Evolutionary conservation across 2,113 vertebrate species (phyloP), one percentile per base, ranked within the genome.

Genomic region (Gavialis gangeticus): DNA sequence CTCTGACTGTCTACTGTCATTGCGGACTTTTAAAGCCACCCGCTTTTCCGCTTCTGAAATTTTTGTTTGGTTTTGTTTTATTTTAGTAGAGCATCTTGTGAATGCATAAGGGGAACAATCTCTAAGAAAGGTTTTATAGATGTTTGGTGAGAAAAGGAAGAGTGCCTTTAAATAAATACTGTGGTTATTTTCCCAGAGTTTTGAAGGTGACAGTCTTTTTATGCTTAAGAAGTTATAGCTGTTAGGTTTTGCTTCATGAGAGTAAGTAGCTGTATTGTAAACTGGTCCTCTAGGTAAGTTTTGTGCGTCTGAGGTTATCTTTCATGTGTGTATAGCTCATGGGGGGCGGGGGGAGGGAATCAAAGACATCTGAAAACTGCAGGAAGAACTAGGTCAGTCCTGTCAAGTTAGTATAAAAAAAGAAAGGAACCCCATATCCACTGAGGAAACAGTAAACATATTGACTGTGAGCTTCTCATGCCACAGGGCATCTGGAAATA

Each of bases 181-280:
- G 30, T 0, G 54, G 67, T 10, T 37, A 22, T 10, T 66, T 5
- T 2, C 2, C 0, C 66, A 11, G 0, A 0, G 0, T 10, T 2
- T 54, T 13, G 5, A 8, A 0, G 3, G 19, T 17, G 75, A 1
- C 27, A 75, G 71, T 54, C 54, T 5, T 24, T 55, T 24, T 2
- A 24, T 79, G 28, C 37, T 77, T 69, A 69, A 67, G 28, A 67
- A 69, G 17, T 30, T 58, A 3, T 1, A 3, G 2, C 57, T 1
- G 17, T 1, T 3, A 16, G 75, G 7, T 0, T 28, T 17, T 28
- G 60, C 18, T 34, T 1, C 2, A 73, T 3, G 16, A 22, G 2
- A 0, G 21, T 5, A 64, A 92, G 82, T 0, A 66, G 4, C 24
- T 3, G 22, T 0, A 18, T 0, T 6, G 3, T 27, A 22, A 12